phyloP scores from a whole-genome alignment of 2,797 vertebrate genomes.

The Coregonus ussuriensis region DNA sequence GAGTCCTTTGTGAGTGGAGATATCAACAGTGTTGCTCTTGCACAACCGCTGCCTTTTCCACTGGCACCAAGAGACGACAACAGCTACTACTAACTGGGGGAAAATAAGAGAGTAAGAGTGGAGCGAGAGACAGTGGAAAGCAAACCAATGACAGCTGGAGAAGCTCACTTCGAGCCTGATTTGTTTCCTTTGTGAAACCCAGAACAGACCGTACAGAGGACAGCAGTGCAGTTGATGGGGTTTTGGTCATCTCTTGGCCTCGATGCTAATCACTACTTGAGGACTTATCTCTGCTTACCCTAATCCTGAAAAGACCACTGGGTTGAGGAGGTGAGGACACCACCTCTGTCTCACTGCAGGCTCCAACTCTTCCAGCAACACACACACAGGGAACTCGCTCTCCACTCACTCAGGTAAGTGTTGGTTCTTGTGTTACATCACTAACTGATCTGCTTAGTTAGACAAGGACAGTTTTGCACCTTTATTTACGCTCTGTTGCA shows the following conservation, averaged over 20 bases:
- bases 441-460: slow-evolving; percentile 12
- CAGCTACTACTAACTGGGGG: background rate
- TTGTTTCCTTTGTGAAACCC: background rate
- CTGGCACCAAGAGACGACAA: background rate
- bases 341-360: slow-evolving; percentile 24
- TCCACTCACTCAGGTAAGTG: slow-evolving; percentile 9
- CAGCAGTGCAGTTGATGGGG: background rate
- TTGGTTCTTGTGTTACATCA: slow-evolving; percentile 3
- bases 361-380: slow-evolving; percentile 12
- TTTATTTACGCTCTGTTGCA: slow-evolving; percentile 16
- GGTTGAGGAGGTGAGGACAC: slow-evolving; percentile 22
- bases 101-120: slow-evolving; percentile 17
- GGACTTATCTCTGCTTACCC: slow-evolving; percentile 32
- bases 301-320: slow-evolving; percentile 43
- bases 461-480: background rate
- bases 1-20: background rate
- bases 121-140: slow-evolving; percentile 1
- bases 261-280: slow-evolving; percentile 22
- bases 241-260: slow-evolving; percentile 7
- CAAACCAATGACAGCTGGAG: slow-evolving; percentile 9
- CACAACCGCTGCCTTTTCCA: background rate
- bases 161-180: background rate
- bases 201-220: too few relatives aligned
- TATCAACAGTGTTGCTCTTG: background rate
- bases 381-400: slow-evolving; percentile 11